phyloP scores from a whole-genome alignment of 2,113 vertebrate species.

The Hemibagrus wyckioides region DNA sequence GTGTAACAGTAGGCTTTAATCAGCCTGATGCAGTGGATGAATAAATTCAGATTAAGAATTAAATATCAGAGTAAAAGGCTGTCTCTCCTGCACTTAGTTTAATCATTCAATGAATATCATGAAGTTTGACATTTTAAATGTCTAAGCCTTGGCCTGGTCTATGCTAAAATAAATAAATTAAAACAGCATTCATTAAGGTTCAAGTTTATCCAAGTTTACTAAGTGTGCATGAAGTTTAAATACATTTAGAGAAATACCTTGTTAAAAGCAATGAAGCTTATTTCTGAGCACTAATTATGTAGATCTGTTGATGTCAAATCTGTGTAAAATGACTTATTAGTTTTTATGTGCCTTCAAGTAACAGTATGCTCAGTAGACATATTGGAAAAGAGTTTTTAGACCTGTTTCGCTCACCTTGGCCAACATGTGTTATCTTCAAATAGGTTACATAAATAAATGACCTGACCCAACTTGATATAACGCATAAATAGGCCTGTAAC shows the following conservation, averaged over 20 bases:
- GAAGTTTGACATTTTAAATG: not conserved
- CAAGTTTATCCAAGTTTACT: not conserved
- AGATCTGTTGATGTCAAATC: not conserved
- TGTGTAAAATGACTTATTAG: not conserved
- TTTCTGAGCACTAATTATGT: not conserved
- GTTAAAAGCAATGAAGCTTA: not conserved
- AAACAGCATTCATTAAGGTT: not conserved
- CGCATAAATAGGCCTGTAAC: not conserved
- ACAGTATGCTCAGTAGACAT: not conserved
- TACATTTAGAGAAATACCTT: not conserved
- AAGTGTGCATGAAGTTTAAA: not conserved
- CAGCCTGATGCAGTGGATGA: slow-evolving; percentile 40
- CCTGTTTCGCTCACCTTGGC: not conserved
- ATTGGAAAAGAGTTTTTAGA: not conserved
- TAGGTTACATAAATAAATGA: not conserved
- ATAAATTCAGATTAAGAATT: slow-evolving; percentile 33
- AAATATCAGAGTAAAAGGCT: slow-evolving; percentile 30
- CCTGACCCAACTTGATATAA: not conserved
- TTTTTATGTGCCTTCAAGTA: not conserved
- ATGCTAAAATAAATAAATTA: not conserved
- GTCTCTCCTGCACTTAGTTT: slow-evolving; percentile 15
- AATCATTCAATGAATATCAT: slow-evolving; percentile 40
- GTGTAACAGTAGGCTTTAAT: slow-evolving; percentile 23
- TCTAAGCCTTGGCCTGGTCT: not conserved
- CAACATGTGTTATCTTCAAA: not conserved